Evolutionary conservation across 2,797 vertebrate genomes (phyloP).

Genomic region (Aldrovandia affinis): DNA sequence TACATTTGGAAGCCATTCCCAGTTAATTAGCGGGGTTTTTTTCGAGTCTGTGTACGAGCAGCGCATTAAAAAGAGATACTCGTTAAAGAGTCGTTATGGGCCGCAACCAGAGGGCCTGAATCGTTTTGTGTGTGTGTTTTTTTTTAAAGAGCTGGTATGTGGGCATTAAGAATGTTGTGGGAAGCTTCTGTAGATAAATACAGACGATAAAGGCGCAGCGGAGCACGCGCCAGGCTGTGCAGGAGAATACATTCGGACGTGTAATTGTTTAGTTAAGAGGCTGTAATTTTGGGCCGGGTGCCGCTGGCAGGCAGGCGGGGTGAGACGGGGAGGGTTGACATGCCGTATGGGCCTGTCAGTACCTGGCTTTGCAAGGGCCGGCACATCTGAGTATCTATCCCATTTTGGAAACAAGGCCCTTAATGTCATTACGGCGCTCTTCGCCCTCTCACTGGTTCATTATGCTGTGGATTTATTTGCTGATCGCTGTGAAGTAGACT

Average conservation of each 20-base stretch:
- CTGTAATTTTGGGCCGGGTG: slow-evolving; percentile 25
- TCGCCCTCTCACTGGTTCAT: neutral
- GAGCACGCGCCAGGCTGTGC: slow-evolving; percentile 33
- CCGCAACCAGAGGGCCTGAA: slow-evolving; percentile 48
- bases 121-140: neutral
- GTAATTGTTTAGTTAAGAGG: slow-evolving; percentile 43
- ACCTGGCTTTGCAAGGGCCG: neutral
- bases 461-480: neutral
- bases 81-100: slow-evolving; percentile 56
- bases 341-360: slow-evolving; percentile 19
- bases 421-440: neutral
- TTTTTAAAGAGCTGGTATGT: slow-evolving; percentile 7
- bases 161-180: slow-evolving; percentile 32
- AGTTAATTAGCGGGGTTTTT: slow-evolving; percentile 20
- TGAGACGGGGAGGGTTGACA: slow-evolving; percentile 28
- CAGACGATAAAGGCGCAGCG: slow-evolving; percentile 8
- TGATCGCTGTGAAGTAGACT: neutral
- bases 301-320: neutral
- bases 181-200: slow-evolving; percentile 47
- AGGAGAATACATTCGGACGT: slow-evolving; percentile 31
- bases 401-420: neutral
- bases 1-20: slow-evolving; percentile 55
- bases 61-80: slow-evolving; percentile 62
- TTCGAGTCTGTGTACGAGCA: slow-evolving; percentile 23
- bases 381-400: slow-evolving; percentile 8